These are phyloP conservation scores for Dunckerocampus dactyliophorus DNA, from an alignment of 2,113 vertebrate species.

Conservation along the genomic window DNA sequence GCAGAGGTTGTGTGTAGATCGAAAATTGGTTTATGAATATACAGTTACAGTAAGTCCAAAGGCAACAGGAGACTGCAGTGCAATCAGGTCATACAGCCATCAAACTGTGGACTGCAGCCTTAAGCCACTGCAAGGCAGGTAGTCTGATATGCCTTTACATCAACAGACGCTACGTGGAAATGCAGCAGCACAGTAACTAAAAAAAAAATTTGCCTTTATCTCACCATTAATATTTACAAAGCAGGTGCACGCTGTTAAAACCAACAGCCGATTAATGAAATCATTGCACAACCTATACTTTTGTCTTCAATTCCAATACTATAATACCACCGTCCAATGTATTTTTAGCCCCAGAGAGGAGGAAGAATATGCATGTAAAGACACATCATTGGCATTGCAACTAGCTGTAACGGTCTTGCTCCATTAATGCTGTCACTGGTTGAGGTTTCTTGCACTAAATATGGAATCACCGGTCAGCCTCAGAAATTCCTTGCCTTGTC, in stretches of 20 bases:
- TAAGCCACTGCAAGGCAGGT: too few species aligned
- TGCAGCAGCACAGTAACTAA: background rate
- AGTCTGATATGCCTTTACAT: too few species aligned
- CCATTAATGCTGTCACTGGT: background rate
- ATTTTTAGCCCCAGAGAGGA: background rate
- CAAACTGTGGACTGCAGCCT: background rate
- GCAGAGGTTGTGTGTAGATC: slow-evolving; percentile 12
- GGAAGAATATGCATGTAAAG: background rate
- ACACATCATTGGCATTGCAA: background rate
- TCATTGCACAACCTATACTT: background rate
- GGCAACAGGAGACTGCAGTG: slow-evolving; percentile 1
- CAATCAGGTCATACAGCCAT: background rate
- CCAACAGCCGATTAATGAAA: background rate
- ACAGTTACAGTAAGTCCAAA: slow-evolving; percentile 18
- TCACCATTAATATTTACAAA: background rate
- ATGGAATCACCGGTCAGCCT: background rate
- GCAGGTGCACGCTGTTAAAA: background rate
- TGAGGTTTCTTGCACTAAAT: too few species aligned
- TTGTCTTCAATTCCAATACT: background rate
- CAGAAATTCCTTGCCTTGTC: background rate
- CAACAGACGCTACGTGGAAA: too few species aligned
- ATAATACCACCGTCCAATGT: background rate
- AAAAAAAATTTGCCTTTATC: background rate
- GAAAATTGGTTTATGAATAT: slow-evolving; percentile 24
- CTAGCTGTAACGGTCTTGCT: background rate